Evolutionary conservation across 1,140 invertebrate genomes (phyloP).

Genomic region (Probaryconus sp.): DNA sequence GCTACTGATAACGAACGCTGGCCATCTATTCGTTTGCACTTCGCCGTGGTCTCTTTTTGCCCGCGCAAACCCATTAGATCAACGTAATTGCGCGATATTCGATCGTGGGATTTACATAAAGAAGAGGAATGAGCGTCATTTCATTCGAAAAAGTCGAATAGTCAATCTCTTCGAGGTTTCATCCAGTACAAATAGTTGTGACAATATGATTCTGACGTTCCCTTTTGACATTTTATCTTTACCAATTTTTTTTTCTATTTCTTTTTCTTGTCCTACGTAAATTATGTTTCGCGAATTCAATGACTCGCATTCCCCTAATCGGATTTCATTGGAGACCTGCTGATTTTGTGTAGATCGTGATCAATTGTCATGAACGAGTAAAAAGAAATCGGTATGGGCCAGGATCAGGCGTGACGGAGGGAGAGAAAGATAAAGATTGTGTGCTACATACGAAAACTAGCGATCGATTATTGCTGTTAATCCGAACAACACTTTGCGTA

Average conservation of each 20-base stretch:
- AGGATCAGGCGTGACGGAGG: slow-evolving; percentile 10
- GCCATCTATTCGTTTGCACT: slow-evolving; percentile 6
- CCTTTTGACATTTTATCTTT: too few species aligned
- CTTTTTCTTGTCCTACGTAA: too few species aligned
- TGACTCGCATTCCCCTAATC: slow-evolving; percentile 2
- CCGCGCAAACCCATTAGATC: neutral
- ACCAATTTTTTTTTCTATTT: neutral
- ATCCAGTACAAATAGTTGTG: neutral
- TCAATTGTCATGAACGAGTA: neutral
- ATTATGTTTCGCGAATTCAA: too few species aligned
- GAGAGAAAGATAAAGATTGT: slow-evolving; percentile 33
- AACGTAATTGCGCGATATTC: slow-evolving; percentile 6
- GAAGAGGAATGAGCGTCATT: neutral
- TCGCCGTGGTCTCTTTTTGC: neutral
- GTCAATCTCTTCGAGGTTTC: too few species aligned
- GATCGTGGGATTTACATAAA: neutral
- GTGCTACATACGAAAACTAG: slow-evolving; percentile 52
- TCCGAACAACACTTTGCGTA: slow-evolving; percentile 36
- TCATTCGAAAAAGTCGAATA: neutral
- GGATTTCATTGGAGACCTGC: neutral
- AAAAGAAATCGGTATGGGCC: slow-evolving; percentile 6
- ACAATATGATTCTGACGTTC: too few species aligned
- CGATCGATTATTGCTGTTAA: slow-evolving; percentile 56
- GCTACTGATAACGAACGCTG: too few species aligned
- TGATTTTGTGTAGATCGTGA: neutral